Evolutionary conservation across 1,140 invertebrate genomes (phyloP), one percentile per base, ranked within the genome.

Genomic region (Orchestia grillus): DNA sequence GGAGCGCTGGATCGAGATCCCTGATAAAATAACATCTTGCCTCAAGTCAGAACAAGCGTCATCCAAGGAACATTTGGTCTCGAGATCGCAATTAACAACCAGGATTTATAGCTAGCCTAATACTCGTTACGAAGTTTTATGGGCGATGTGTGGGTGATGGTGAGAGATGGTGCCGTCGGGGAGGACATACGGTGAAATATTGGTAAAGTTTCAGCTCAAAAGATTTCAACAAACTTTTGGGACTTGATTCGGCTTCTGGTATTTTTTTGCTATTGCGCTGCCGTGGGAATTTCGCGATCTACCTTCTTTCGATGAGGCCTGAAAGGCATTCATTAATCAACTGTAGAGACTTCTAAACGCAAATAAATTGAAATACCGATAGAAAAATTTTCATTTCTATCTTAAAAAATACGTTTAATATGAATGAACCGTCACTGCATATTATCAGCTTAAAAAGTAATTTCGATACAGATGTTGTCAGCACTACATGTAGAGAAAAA

Each of bases 61-160:
- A 36, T 28, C 11, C 62, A 36, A 77, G 62, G 1, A 77, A 77
- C 62, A 77, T 77, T 77, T 77, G 62, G 62, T 23, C 62, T 77
- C 28, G 62, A 77, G 62, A 77, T 77, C 28, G 62, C 62, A 77
- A 77, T 77, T 77, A 77, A 77, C 62, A 77, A 77, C 62, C 11
- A 36, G 62, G 62, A 77, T 77, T 77, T 77, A 77, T 77, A 36
- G 62, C 62, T 8, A 77, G 62, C 62, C 62, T 77, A 36, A 77
- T 77, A 77, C 62, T 77, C 62, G 62, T 77, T 77, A 77, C 62
- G 62, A 77, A 77, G 62, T 77, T 77, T 77, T 77, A 77, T 77
- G 62, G 62, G 15, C 62, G 28, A 77, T 77, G 62, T 77, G 62
- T 23, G 62, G 62, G 62, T 77, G 62, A 77, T 77, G 62, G 62